These are phyloP conservation scores for Drosophila punjabiensis DNA, from an alignment of 1,140 invertebrate genomes.

Conservation along the genomic window DNA sequence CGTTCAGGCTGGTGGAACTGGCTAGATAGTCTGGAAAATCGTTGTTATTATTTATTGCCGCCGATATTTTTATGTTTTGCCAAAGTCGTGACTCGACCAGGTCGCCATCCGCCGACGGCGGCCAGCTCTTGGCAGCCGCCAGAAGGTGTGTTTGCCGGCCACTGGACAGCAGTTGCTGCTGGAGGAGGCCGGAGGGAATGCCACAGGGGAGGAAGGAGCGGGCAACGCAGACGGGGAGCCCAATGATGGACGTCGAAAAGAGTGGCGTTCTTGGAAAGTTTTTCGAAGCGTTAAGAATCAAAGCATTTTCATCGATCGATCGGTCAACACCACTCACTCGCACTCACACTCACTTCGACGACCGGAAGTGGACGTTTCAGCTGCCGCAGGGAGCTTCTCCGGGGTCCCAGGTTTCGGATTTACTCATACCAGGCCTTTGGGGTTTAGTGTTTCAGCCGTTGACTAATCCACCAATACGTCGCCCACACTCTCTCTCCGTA, in stretches of 20 bases:
- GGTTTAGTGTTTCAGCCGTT: slow-evolving; percentile 38
- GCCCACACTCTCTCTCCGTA: slow-evolving; percentile 20
- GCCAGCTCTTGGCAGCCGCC: slow-evolving; percentile 55
- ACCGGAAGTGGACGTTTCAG: slow-evolving; percentile 64
- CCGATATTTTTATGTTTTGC: slow-evolving; percentile 82
- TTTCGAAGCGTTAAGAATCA: slow-evolving; percentile 62
- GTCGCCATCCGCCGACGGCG: slow-evolving; percentile 40
- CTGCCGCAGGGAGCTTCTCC: slow-evolving; percentile 21
- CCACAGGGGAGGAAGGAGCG: slow-evolving; percentile 12
- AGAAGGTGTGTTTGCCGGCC: slow-evolving; percentile 73
- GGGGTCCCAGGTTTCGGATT: slow-evolving; percentile 23
- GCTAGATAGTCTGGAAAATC: slow-evolving; percentile 81
- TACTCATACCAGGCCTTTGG: background rate
- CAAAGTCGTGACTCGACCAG: slow-evolving; percentile 79
- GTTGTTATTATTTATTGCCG: slow-evolving; percentile 84
- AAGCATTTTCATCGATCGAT: slow-evolving; percentile 52
- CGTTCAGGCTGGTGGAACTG: slow-evolving; percentile 31
- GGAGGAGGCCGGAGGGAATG: slow-evolving; percentile 11
- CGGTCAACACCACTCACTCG: slow-evolving; percentile 26
- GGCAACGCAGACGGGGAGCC: slow-evolving; percentile 36
- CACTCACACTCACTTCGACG: slow-evolving; percentile 7
- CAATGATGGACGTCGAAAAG: slow-evolving; percentile 59
- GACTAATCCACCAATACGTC: slow-evolving; percentile 39
- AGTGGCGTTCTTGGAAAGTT: slow-evolving; percentile 67
- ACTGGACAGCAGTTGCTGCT: slow-evolving; percentile 48